A percentile compares a stretch with the other conserved stretches of the same genome.
Evolutionary conservation across 2,113 vertebrate species (phyloP).

Genomic region (rabbit (Oryctolagus cuniculus)): mOryCun1.1 NC_091439.1:81258501-81259000

Average conservation of each 20-base stretch:
- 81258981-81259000: background rate
- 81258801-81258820: background rate
- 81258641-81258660: background rate
- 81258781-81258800: background rate
- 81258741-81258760: background rate
- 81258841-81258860: background rate
- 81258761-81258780: background rate
- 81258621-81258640: background rate
- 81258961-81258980: background rate
- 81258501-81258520: background rate
- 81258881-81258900: background rate
- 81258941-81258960: background rate
- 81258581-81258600: background rate
- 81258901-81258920: background rate
- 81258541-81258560: background rate
- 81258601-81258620: background rate
- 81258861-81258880: background rate
- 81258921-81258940: background rate
- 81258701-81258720: background rate
- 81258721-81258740: background rate
- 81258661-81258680: slow-evolving; percentile 46
- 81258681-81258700: background rate
- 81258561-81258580: background rate
- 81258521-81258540: background rate
- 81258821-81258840: background rate